A percentile compares a stretch with the other conserved stretches of the same genome.
Conservation (phyloP, 1,140 invertebrate genomes). For the Dreissena rostriformis region DNA sequence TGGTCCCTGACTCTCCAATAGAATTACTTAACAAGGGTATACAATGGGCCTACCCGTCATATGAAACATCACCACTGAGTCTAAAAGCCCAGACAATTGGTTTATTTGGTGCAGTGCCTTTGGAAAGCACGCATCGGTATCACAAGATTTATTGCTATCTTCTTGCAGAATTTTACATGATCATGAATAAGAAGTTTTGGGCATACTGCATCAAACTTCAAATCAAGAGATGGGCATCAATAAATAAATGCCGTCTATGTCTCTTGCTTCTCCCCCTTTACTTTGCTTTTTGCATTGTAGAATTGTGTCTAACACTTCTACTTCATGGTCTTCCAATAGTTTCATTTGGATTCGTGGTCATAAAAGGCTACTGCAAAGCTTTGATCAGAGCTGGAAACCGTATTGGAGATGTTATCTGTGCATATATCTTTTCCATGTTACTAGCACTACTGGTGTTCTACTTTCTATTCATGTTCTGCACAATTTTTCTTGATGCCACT, state of each 20-base stretch:
- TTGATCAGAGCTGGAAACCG: neutral
- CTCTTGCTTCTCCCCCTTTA: conserved; percentile 19
- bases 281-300: conserved; percentile 20
- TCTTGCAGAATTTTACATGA: conserved; percentile 39
- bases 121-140: neutral
- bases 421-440: neutral
- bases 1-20: neutral
- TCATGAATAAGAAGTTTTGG: conserved; percentile 39
- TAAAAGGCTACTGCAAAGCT: conserved; percentile 8
- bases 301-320: neutral
- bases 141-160: neutral
- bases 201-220: conserved; percentile 10
- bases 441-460: conserved; percentile 9
- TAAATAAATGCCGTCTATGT: neutral
- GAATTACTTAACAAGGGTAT: neutral
- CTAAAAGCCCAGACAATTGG: neutral
- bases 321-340: conserved; percentile 31
- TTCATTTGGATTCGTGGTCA: conserved; percentile 19
- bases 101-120: conserved; percentile 3
- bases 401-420: neutral
- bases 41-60: neutral
- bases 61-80: conserved; percentile 15
- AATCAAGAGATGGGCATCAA: neutral
- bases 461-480: conserved; percentile 37
- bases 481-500: conserved; percentile 34